Percentiles rank a stretch among this genome's conserved stretches.
These are phyloP conservation scores for Teleopsis dalmanni DNA, from an alignment of 1,140 invertebrate species.

Conservation along the genomic window DNA sequence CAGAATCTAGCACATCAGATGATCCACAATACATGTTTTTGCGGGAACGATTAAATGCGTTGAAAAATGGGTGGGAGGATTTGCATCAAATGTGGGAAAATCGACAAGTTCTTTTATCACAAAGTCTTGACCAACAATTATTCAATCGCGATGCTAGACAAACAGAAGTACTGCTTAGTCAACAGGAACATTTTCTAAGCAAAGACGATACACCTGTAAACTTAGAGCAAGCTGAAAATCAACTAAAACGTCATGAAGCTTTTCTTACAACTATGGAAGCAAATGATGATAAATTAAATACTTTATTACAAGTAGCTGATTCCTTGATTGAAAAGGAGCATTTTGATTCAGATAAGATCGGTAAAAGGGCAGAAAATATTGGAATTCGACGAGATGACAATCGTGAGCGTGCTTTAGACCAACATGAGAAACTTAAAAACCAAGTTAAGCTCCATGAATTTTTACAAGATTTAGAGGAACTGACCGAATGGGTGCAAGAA, in stretches of 20 bases:
- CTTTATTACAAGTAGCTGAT: constrained; percentile 86
- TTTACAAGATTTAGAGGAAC: constrained; percentile 95
- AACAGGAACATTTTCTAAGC: constrained; percentile 90
- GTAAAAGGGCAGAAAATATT: constrained; percentile 92
- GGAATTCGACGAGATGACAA: constrained; percentile 83
- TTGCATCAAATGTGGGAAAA: constrained; percentile 99
- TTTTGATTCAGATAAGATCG: constrained; percentile 89
- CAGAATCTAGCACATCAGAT: constrained; percentile 70
- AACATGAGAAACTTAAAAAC: constrained; percentile 91
- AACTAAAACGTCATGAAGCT: constrained; percentile 95
- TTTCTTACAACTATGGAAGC: constrained; percentile 99
- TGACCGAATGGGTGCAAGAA: constrained; percentile 98
- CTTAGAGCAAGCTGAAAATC: constrained; percentile 94
- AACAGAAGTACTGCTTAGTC: constrained; percentile 92
- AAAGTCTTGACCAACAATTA: constrained; percentile 90
- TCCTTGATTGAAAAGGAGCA: constrained; percentile 82
- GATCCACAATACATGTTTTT: constrained; percentile 99
- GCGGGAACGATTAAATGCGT: constrained; percentile 87
- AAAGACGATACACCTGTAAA: constrained; percentile 93
- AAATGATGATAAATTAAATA: constrained; percentile 98
- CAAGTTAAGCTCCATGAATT: constrained; percentile 93
- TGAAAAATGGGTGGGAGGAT: constrained; percentile 98
- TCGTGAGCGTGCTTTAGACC: constrained; percentile 79
- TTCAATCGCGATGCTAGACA: constrained; percentile 95
- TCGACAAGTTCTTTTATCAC: constrained; percentile 85